Base-by-base conservation (phyloP, 2,113 vertebrate species). In the Phainopepla nitens region DNA sequence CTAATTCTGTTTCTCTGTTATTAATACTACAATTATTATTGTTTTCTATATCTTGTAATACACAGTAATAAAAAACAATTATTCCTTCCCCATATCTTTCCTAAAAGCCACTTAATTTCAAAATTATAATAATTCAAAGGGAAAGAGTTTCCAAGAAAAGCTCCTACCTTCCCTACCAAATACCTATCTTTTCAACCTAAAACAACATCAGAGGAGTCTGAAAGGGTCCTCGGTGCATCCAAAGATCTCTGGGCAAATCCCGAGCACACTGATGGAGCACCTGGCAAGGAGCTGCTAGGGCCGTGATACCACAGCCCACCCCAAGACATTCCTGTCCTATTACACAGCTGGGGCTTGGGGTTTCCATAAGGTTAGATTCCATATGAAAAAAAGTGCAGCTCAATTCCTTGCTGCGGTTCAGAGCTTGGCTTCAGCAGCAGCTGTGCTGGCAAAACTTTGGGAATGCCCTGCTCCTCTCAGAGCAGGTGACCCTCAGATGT, bases 221-320 rank as follows among this genome's bases (percentile, higher is more conserved):
- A 13, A 23, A 31, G 41, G 18, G 14, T 6, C 36, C 44, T 49
- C 0, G 1, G 47, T 2, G 13, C 5, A 28, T 4, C 66, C 62
- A 15, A 45, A 76, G 47, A 25, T 31, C 60, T 28, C 39, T 6
- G 1, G 47, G 49, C 42, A 80, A 41, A 64, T 6, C 61, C 70
- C 1, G 0, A 36, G 11, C 14, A 5, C 24, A 0, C 4, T 0
- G 0, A 11, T 7, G 36, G 60, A 50, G 66, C 31, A 25, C 7
- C 50, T 15, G 27, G 4, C 11, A 8, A 54, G 42, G 29, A 76
- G 17, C 29, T 50, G 2, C 57, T 2, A 0, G 10, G 42, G 50
- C 24, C 0, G 0, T 2, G 11, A 33, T 16, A 12, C 27, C 62
- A 31, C 29, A 54, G 33, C 53, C n/a, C 62, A 36, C 11, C 66